phyloP scores from a whole-genome alignment of 2,888 invertebrate species.

The Phaonia tiefii region DNA sequence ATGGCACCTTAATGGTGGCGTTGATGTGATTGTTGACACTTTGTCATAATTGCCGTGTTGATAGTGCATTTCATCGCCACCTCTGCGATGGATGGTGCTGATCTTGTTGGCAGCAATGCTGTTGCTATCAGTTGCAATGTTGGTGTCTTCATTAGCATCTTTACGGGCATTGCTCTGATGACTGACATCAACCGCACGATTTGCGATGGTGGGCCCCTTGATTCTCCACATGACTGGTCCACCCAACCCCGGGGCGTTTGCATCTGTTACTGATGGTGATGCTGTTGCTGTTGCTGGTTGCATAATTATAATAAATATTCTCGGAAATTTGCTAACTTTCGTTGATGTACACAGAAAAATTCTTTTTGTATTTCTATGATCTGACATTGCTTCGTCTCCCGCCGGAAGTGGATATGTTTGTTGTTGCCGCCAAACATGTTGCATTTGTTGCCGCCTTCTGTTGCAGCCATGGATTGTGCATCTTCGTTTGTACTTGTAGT shows the following conservation, averaged over 20 bases:
- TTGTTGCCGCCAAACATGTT: slow-evolving; percentile 17
- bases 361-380: slow-evolving; percentile 42
- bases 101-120: slow-evolving; percentile 70
- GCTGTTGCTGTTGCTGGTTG: slow-evolving; percentile 69
- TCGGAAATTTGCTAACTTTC: slow-evolving; percentile 48
- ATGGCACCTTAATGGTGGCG: slow-evolving; percentile 60
- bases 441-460: slow-evolving; percentile 5
- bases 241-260: neutral
- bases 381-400: neutral
- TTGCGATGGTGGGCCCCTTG: slow-evolving; percentile 34
- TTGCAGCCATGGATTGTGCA: slow-evolving; percentile 49
- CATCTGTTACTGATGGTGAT: slow-evolving; percentile 51
- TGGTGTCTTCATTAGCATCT: slow-evolving; percentile 57
- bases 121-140: slow-evolving; percentile 67
- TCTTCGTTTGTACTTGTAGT: slow-evolving; percentile 80
- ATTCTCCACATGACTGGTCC: slow-evolving; percentile 36
- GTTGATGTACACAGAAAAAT: slow-evolving; percentile 37
- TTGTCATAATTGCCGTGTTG: slow-evolving; percentile 73
- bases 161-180: slow-evolving; percentile 47
- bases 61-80: slow-evolving; percentile 65
- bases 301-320: slow-evolving; percentile 57
- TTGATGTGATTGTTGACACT: slow-evolving; percentile 73
- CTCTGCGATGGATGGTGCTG: slow-evolving; percentile 15
- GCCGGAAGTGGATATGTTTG: slow-evolving; percentile 49
- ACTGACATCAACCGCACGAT: slow-evolving; percentile 40